These are phyloP conservation scores for Phoebastria nigripes DNA, from an alignment of 2,797 vertebrate genomes.

Conservation along the genomic window DNA sequence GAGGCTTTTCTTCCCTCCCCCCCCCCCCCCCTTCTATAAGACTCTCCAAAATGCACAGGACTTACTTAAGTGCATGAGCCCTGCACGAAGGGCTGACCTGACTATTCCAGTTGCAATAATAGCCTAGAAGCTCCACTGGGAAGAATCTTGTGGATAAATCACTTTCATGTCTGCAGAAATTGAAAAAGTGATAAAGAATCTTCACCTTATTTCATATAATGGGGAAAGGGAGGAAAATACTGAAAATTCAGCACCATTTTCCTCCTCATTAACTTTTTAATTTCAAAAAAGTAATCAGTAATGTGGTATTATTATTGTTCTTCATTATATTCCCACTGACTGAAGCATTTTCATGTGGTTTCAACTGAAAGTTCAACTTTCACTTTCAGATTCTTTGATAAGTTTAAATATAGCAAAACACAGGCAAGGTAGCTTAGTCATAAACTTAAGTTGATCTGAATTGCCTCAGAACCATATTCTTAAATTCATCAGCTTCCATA, in stretches of 20 bases:
- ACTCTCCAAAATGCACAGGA: background rate
- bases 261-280: conserved; percentile 28
- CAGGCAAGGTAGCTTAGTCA: background rate
- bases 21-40: background rate
- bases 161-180: background rate
- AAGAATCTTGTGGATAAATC: background rate
- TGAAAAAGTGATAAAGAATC: background rate
- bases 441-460: background rate
- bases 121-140: background rate
- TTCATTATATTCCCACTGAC: background rate
- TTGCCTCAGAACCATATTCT: background rate
- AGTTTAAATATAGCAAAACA: background rate
- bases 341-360: background rate
- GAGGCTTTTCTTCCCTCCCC: too few relatives aligned
- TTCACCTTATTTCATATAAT: background rate
- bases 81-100: background rate
- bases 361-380: background rate
- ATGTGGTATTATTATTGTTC: background rate
- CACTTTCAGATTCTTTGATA: background rate
- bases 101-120: background rate
- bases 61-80: background rate
- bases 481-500: background rate
- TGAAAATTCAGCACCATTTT: background rate
- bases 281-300: conserved; percentile 33
- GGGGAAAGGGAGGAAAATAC: background rate